Conservation (phyloP, 1,140 invertebrate genomes). For the Ceratosolen fusciceps region DNA sequence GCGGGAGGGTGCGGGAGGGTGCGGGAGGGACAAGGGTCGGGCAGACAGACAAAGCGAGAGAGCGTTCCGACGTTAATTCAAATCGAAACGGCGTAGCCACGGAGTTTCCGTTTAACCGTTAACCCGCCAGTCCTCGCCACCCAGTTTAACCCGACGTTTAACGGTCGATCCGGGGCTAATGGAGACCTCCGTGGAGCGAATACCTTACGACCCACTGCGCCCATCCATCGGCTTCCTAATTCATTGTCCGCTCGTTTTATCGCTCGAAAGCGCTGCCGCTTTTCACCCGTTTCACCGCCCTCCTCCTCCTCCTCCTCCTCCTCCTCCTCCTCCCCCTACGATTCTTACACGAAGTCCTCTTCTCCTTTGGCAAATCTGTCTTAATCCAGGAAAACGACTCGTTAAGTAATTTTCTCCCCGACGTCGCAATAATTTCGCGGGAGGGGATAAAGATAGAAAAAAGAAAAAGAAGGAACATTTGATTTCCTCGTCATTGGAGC, state of each 20-base stretch:
- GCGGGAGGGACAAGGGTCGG: too few relatives aligned
- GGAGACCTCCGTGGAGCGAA: slow-evolving; percentile 51
- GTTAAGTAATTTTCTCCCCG: neutral
- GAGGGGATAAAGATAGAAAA: neutral
- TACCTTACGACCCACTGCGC: neutral
- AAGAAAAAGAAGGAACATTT: too few relatives aligned
- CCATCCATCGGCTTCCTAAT: neutral
- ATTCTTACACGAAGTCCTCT: too few relatives aligned
- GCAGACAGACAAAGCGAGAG: neutral
- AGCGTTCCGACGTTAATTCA: neutral
- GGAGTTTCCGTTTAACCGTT: slow-evolving; percentile 18
- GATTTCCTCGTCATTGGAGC: slow-evolving; percentile 39
- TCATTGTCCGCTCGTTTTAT: neutral
- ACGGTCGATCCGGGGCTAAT: slow-evolving; percentile 54
- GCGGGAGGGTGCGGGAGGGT: too few relatives aligned
- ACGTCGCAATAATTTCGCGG: neutral
- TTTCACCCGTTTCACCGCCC: neutral
- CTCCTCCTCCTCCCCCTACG: neutral
- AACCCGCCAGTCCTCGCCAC: neutral
- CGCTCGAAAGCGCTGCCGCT: neutral
- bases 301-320: neutral
- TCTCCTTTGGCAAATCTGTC: too few relatives aligned
- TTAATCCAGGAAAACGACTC: neutral
- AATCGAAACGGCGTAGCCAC: neutral
- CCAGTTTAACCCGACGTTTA: slow-evolving; percentile 40